These are phyloP conservation scores for Parnassius smintheus DNA, from an alignment of 2,888 invertebrate genomes.

Conservation along the genomic window DNA sequence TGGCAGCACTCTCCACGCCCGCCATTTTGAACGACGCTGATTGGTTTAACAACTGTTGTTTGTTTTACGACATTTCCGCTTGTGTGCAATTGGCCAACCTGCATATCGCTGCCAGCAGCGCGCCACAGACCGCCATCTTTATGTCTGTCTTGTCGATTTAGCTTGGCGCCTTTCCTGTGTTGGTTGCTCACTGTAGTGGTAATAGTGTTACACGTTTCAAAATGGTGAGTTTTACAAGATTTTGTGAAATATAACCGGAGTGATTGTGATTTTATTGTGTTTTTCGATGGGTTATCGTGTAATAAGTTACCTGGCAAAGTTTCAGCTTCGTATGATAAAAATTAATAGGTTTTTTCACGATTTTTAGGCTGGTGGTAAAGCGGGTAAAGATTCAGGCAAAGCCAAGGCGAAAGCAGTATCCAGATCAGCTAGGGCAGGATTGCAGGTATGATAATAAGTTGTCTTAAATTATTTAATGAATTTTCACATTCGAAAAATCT, in stretches of 20 bases:
- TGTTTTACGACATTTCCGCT: slow-evolving; percentile 60
- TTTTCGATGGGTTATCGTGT: slow-evolving; percentile 58
- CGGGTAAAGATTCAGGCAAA: slow-evolving; percentile 99
- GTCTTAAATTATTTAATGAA: slow-evolving; percentile 60
- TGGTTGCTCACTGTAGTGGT: slow-evolving; percentile 69
- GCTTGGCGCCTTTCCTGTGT: slow-evolving; percentile 81
- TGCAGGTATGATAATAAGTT: slow-evolving; percentile 87
- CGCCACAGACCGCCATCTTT: slow-evolving; percentile 72
- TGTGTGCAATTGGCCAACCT: slow-evolving; percentile 53
- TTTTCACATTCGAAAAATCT: slow-evolving; percentile 43
- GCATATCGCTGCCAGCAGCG: slow-evolving; percentile 40
- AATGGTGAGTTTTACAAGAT: slow-evolving; percentile 81
- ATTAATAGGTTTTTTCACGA: slow-evolving; percentile 78
- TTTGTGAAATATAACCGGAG: slow-evolving; percentile 57
- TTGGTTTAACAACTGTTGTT: slow-evolving; percentile 48
- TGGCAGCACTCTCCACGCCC: slow-evolving; percentile 65
- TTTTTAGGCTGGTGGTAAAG: slow-evolving; percentile 99
- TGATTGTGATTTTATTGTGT: slow-evolving; percentile 55
- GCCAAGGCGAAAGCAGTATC: slow-evolving; percentile 99
- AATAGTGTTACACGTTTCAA: slow-evolving; percentile 79
- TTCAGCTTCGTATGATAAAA: slow-evolving; percentile 78
- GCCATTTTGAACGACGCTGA: slow-evolving; percentile 50
- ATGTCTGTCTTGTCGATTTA: slow-evolving; percentile 61
- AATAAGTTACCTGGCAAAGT: slow-evolving; percentile 78
- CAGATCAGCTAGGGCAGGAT: slow-evolving; percentile 98